Evolutionary conservation across 2,797 vertebrate species (phyloP).

Genomic region (Capromys pilorides): DNA sequence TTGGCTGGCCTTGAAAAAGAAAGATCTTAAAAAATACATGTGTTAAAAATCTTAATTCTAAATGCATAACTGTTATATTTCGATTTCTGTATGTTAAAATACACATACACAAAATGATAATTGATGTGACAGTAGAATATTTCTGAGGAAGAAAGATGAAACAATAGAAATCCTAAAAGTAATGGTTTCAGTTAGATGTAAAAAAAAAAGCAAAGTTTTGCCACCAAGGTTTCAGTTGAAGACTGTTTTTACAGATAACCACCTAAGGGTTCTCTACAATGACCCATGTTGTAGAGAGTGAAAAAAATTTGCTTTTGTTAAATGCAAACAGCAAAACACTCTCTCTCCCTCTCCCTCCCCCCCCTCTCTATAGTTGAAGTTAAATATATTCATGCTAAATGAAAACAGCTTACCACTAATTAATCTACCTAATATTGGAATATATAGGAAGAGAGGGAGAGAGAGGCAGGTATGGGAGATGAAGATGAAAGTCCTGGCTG

Average conservation of each 20-base stretch:
- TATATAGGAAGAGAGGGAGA: not conserved
- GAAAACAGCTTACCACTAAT: not conserved
- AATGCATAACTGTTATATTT: not conserved
- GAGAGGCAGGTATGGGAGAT: not conserved
- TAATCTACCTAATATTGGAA: not conserved
- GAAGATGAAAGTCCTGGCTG: not conserved
- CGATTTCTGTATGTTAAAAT: not conserved
- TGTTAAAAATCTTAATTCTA: constrained; percentile 33
- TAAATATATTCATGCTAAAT: not conserved
- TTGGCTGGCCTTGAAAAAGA: not conserved
- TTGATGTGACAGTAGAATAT: not conserved
- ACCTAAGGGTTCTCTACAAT: not conserved
- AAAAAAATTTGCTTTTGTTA: constrained; percentile 9
- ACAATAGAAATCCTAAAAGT: not conserved
- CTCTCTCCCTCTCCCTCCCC: too few species aligned
- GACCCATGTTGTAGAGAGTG: not conserved
- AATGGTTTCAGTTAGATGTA: constrained; percentile 42
- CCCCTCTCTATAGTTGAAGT: not conserved
- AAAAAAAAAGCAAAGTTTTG: constrained; percentile 15
- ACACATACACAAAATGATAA: not conserved
- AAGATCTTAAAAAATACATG: constrained; percentile 27
- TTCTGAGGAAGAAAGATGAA: constrained; percentile 20
- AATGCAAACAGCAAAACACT: not conserved
- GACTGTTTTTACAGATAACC: not conserved
- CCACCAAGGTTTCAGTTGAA: not conserved